Evolutionary conservation across 1,140 invertebrate species (phyloP), one percentile per base, ranked within the genome.

Genomic region (Dolichoris vasculosae): DNA sequence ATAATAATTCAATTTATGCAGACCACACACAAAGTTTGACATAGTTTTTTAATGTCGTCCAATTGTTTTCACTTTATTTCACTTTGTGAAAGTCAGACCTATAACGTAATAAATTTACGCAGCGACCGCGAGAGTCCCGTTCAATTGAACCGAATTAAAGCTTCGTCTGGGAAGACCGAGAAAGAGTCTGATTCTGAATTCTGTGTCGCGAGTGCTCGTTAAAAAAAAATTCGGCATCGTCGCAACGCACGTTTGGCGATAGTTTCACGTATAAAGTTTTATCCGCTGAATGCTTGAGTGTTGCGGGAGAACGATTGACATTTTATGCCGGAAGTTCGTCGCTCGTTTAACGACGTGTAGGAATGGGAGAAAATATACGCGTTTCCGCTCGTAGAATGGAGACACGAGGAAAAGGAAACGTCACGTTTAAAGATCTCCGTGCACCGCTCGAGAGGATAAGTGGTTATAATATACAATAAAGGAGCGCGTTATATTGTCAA

Each of bases 341-440:
- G 69, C 67, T 59, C 69, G 83, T 80, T 80, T 79, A 79, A 64
- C 78, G 69, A 85, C 84, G 84, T 81, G 79, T n/a, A 85, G 79
- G 84, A 85, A 85, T 85, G 78, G 78, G 43, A 85, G 78, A 85
- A 85, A 81, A 81, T 67, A 51, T 78, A 78, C 55, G 40, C 84
- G 38, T 79, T 85, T 85, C 83, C 83, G 83, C 83, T 80, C 43
- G 38, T 30, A 26, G 55, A 48, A 26, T 38, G 55, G 32, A 30
- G 73, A 83, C 55, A n/a, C 73, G 76, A 59, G 78, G 46, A 73
- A 75, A 76, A 85, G 84, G 84, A 85, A 85, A 85, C 78, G 84
- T 85, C 83, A 79, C 67, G 77, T 84, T 84, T 69, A 84, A 77
- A 78, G 73, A 40, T 51, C 64, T 13, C 67, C 67, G 30, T 20